These are phyloP conservation scores for Phortica variegata DNA, from an alignment of 1,140 invertebrate genomes.

Conservation along the genomic window DNA sequence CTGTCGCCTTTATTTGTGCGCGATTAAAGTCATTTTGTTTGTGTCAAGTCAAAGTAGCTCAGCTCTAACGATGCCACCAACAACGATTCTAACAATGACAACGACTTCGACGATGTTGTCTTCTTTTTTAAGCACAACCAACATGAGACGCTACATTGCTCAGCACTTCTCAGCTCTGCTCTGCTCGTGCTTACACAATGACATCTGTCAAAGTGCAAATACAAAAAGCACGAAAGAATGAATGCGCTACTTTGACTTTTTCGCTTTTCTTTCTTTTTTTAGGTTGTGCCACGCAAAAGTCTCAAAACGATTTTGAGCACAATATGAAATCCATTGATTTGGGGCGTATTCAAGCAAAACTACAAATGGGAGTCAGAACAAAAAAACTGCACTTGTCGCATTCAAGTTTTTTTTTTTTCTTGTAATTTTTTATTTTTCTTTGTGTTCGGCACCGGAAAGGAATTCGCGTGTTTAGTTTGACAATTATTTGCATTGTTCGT, in stretches of 20 bases:
- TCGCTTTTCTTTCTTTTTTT: constrained; percentile 18
- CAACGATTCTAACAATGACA: constrained; percentile 18
- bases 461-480: constrained; percentile 34
- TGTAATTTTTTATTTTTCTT: constrained; percentile 19
- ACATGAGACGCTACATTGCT: constrained; percentile 7
- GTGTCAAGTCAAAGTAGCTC: too few relatives aligned
- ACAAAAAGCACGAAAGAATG: too few relatives aligned
- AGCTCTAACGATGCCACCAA: constrained; percentile 27
- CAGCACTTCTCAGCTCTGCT: constrained; percentile 7
- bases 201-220: too few relatives aligned
- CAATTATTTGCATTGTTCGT: constrained; percentile 54
- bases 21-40: constrained; percentile 45
- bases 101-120: background rate
- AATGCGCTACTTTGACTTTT: background rate
- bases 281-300: constrained; percentile 2
- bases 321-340: constrained; percentile 20
- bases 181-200: too few relatives aligned
- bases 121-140: background rate
- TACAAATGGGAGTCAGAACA: too few relatives aligned
- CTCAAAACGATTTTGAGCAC: constrained; percentile 12
- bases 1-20: constrained; percentile 29
- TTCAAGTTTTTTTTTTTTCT: constrained; percentile 7
- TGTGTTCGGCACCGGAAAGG: constrained; percentile 9
- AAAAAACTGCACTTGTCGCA: too few relatives aligned
- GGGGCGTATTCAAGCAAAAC: too few relatives aligned